Evolutionary conservation across 2,797 vertebrate genomes (phyloP), one percentile per base, ranked within the genome.

Genomic region (Gila robusta): DNA sequence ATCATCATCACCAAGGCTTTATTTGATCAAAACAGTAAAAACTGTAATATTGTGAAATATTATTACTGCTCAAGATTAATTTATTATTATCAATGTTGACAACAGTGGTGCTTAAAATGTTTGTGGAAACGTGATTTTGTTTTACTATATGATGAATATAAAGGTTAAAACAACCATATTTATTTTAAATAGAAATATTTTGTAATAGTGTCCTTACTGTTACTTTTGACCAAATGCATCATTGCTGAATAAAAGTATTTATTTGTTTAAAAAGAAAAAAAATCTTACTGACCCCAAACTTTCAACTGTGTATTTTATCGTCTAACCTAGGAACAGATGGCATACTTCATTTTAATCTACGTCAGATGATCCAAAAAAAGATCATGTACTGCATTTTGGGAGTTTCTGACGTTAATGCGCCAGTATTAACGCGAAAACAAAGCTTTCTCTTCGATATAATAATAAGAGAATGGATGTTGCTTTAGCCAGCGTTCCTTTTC

Each of bases 401-500:
- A 56, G 85, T 82, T 70, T 71, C 26, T 89, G 78, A 83, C 10
- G 6, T 71, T 70, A n/a, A 82, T 44, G 23, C 59, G 21, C 14
- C 76, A 47, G 56, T 73, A 70, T 88, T 82, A 82, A 12, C 21
- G 52, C 7, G 8, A 62, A 90, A 87, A 85, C 79, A 82, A 78
- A 85, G 37, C 82, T 70, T 10, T 74, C n/a, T 79, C 49, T 71
- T 47, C 49, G 80, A 88, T 86, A 64, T 78, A 72, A 79, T 88
- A 83, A 85, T 87, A 81, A 79, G 81, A 69, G 74, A 74, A 70
- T 76, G 79, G 62, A 78, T 88, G 82, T 85, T 79, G 76, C 71
- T 89, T 87, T 81, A 79, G 62, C 35, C 82, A 62, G 85, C 54
- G 39, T 80, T 87, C 67, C 39, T 79, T 85, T 86, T 85, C 80